Percentiles rank a stretch among this genome's conserved stretches.
These are phyloP conservation scores for Sitta europaea DNA, from an alignment of 2,113 vertebrate genomes.

Conservation along the genomic window DNA sequence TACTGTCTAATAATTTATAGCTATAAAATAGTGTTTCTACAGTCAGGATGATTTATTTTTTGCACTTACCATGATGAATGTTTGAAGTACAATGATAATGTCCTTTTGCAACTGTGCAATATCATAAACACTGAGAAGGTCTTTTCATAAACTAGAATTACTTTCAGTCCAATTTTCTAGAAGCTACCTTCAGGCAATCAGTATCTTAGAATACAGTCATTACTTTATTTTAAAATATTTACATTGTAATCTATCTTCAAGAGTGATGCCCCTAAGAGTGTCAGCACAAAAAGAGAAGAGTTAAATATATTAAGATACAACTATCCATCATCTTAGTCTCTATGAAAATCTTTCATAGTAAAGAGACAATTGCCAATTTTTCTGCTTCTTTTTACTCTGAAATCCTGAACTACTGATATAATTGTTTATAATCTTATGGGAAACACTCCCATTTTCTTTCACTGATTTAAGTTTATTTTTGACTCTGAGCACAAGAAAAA, in stretches of 20 bases:
- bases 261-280: background rate
- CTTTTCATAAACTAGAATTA: background rate
- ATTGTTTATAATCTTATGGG: background rate
- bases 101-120: background rate
- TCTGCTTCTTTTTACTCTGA: background rate
- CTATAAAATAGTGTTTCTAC: constrained; percentile 9
- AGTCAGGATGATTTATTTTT: constrained; percentile 25
- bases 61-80: background rate
- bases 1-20: background rate
- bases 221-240: constrained; percentile 20
- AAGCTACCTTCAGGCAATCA: background rate
- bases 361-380: background rate
- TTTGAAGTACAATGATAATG: background rate
- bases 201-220: background rate
- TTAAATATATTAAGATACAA: background rate
- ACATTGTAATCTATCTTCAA: background rate
- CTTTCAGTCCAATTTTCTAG: background rate
- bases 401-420: background rate
- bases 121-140: background rate
- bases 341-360: background rate
- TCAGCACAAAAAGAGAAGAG: background rate
- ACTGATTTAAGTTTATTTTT: background rate
- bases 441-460: background rate
- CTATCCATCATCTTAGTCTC: background rate
- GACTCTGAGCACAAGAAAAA: background rate